These are phyloP conservation scores for Scalopus aquaticus DNA, from an alignment of 2,113 vertebrate species.

Conservation along the genomic window DNA sequence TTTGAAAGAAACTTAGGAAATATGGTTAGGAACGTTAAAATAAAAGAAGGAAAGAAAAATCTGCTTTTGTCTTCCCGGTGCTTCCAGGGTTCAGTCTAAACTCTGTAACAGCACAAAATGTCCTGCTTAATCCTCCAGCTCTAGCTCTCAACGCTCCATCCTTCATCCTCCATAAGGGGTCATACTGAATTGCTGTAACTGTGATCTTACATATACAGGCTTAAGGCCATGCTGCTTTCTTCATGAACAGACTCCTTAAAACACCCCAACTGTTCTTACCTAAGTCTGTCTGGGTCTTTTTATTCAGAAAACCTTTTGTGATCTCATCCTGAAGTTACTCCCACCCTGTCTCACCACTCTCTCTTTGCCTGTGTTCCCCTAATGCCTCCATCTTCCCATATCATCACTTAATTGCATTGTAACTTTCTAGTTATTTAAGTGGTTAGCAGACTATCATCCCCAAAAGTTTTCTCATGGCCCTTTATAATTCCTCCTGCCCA, in stretches of 20 bases:
- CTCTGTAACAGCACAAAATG: background rate
- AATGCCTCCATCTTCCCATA: background rate
- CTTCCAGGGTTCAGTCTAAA: background rate
- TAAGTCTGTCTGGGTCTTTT: background rate
- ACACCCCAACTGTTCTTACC: background rate
- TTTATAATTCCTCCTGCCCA: background rate
- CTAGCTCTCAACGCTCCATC: background rate
- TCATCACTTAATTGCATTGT: background rate
- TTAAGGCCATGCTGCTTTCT: background rate
- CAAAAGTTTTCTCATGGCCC: background rate
- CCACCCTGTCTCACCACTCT: background rate
- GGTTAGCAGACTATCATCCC: background rate
- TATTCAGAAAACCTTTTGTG: background rate
- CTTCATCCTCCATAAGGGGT: background rate
- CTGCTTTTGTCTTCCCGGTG: background rate
- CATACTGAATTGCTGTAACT: background rate
- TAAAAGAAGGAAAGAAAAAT: background rate
- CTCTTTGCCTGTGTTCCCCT: background rate
- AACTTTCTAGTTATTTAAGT: background rate
- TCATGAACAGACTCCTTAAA: background rate
- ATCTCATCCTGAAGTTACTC: background rate
- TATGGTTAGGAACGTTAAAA: background rate
- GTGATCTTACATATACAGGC: background rate
- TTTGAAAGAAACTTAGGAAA: background rate
- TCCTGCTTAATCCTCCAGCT: background rate